These are phyloP conservation scores for Ostrea denselamellosa DNA, from an alignment of 1,140 invertebrate genomes.

Conservation along the genomic window DNA sequence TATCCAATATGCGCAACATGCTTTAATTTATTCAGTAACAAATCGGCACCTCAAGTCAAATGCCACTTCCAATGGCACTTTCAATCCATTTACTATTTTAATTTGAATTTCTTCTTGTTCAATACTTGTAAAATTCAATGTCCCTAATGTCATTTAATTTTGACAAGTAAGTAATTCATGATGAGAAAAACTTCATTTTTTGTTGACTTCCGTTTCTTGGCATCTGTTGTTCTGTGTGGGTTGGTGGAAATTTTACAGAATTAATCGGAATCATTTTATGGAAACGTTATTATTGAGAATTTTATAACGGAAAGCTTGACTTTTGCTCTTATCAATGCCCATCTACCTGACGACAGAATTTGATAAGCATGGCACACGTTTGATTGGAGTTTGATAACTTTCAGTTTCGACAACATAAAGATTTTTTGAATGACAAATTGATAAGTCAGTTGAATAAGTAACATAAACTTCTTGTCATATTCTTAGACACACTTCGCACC, in stretches of 20 bases:
- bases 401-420: constrained; percentile 5
- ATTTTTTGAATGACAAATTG: neutral
- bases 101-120: neutral
- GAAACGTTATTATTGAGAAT: neutral
- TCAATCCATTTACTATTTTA: constrained; percentile 4
- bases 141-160: neutral
- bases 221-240: constrained; percentile 16
- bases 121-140: neutral
- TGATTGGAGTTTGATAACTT: constrained; percentile 12
- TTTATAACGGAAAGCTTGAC: constrained; percentile 1
- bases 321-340: neutral
- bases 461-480: neutral
- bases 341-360: constrained; percentile 3
- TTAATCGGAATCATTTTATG: constrained; percentile 7
- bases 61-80: neutral
- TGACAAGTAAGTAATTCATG: neutral
- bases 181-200: neutral
- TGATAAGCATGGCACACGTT: constrained; percentile 37
- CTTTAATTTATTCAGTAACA: too few relatives aligned
- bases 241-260: neutral
- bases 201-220: constrained; percentile 23
- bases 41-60: neutral
- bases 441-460: constrained; percentile 19
- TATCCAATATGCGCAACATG: too few relatives aligned
- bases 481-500: constrained; percentile 12